phyloP scores from a whole-genome alignment of 1,140 invertebrate species.

The Brachionus plicatilis region DNA sequence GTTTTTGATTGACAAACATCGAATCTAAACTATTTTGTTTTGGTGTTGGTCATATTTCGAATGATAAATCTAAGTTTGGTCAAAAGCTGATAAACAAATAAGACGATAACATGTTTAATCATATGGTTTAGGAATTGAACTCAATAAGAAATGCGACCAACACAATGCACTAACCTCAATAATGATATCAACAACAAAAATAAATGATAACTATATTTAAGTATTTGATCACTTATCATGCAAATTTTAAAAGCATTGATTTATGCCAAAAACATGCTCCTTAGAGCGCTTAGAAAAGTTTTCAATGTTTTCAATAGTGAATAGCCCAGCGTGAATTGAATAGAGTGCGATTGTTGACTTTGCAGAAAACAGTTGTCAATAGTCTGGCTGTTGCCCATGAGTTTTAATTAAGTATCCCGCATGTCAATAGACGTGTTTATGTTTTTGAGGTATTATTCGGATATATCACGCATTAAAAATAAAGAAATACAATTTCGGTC shows the following conservation, averaged over 20 bases:
- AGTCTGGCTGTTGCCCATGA: background rate
- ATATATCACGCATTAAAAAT: background rate
- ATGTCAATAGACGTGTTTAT: background rate
- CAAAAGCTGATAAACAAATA: conserved; percentile 28
- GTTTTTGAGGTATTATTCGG: background rate
- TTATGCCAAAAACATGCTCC: background rate
- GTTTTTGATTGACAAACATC: conserved; percentile 32
- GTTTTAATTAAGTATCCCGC: background rate
- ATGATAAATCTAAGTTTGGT: background rate
- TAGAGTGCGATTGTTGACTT: background rate
- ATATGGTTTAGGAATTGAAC: background rate
- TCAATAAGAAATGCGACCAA: background rate
- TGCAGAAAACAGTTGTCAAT: background rate
- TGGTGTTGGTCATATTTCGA: background rate
- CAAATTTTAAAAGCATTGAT: background rate
- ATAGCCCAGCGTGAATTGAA: background rate
- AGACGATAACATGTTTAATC: conserved; percentile 27
- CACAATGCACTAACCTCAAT: conserved; percentile 11
- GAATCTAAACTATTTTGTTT: conserved; percentile 17
- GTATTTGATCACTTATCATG: conserved; percentile 15
- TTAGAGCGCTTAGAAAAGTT: background rate
- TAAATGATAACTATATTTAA: background rate
- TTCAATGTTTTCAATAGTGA: background rate
- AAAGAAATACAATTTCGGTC: background rate
- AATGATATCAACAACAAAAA: background rate